Conservation (phyloP, 2,113 vertebrate species). For the Microtus pennsylvanicus region DNA sequence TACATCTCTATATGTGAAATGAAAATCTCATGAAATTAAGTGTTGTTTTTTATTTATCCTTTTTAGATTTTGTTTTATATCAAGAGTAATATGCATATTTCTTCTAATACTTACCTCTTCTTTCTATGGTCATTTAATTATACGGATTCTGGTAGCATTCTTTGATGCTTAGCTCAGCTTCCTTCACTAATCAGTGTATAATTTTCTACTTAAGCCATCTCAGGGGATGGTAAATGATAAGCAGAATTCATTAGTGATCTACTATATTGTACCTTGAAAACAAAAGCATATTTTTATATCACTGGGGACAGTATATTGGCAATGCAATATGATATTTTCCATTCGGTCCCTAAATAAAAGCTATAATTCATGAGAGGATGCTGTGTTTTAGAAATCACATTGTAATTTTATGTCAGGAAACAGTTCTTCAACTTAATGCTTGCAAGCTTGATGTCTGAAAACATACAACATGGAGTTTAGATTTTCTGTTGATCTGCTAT, state of each 20-base stretch:
- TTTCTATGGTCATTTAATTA: conserved; percentile 53
- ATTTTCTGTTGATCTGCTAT: conserved; percentile 68
- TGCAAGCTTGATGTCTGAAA: conserved; percentile 74
- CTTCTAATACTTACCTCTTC: conserved; percentile 1
- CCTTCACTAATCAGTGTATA: conserved; percentile 53
- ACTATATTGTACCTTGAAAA: conserved; percentile 30
- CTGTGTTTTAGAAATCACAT: conserved; percentile 71
- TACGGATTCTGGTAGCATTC: not conserved
- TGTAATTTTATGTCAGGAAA: conserved; percentile 69
- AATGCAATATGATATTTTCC: conserved; percentile 64
- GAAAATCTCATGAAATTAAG: not conserved
- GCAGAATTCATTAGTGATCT: conserved; percentile 55
- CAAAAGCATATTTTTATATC: not conserved
- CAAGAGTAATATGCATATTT: conserved; percentile 13
- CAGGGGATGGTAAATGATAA: conserved; percentile 51
- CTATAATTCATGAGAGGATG: conserved; percentile 64
- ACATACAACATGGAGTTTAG: conserved; percentile 44
- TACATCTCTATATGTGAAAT: not conserved
- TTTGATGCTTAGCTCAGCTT: conserved; percentile 32
- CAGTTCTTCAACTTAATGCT: conserved; percentile 80
- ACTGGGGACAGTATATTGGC: conserved; percentile 68
- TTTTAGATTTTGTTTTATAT: not conserved
- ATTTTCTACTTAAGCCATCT: conserved; percentile 59
- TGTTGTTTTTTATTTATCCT: not conserved
- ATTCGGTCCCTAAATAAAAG: conserved; percentile 66